These are phyloP conservation scores for Sebastes steindachneri DNA, from an alignment of 2,797 vertebrate species.

Conservation along the genomic window DNA sequence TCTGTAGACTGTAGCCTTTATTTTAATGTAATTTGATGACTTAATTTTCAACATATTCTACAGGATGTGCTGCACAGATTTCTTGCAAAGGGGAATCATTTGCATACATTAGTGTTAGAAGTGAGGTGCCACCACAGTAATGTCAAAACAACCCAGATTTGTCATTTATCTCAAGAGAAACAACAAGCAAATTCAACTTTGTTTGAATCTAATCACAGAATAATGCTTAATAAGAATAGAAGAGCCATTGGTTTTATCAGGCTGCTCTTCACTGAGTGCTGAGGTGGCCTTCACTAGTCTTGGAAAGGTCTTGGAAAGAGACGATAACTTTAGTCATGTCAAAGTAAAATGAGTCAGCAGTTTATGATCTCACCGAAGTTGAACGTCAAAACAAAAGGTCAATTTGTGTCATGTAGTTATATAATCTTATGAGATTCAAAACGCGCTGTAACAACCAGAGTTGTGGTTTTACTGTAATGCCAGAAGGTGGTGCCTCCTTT, in stretches of 20 bases:
- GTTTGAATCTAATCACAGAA: neutral
- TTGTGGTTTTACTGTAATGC: too few species aligned
- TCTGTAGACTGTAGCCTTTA: neutral
- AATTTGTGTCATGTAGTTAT: neutral
- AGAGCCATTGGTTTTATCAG: neutral
- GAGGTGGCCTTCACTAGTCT: conserved; percentile 30
- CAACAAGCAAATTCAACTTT: neutral
- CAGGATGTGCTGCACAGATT: neutral
- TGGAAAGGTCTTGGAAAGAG: neutral
- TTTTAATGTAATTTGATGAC: neutral
- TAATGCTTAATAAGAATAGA: neutral
- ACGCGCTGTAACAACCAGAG: too few species aligned
- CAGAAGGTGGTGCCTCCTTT: too few species aligned
- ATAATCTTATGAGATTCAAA: neutral
- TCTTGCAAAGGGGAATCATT: neutral
- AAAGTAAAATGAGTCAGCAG: conserved; percentile 24
- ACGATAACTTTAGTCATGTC: conserved; percentile 13
- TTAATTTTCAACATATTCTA: neutral
- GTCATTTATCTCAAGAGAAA: neutral
- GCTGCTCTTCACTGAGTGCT: neutral
- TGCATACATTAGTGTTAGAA: neutral
- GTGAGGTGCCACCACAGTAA: neutral
- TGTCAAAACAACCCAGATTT: neutral
- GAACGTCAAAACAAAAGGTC: conserved; percentile 33
- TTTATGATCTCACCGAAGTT: conserved; percentile 1